Base-by-base conservation (phyloP, 2,113 vertebrate species). In the Zingel zingel region DNA sequence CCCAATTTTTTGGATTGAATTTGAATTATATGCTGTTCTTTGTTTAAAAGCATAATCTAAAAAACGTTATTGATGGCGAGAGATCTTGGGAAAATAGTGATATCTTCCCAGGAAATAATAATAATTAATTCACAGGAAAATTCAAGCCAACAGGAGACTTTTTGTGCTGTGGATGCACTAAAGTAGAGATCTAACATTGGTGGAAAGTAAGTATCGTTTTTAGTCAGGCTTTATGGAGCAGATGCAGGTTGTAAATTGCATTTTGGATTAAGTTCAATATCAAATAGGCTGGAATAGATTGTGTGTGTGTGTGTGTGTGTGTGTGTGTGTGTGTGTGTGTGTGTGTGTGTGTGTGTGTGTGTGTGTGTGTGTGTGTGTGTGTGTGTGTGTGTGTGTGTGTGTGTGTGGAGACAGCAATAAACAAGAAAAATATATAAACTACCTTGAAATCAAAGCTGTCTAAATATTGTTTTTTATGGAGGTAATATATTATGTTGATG, bases 231-330 rank as follows among this genome's bases (percentile, higher is more conserved):
- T 21, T 36, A 45, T 51, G 69, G 19, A 57, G 57, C 64, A 53
- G 5, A 66, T 25, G 18, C 7, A 39, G 33, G 23, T 27, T 48
- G 48, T 57, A 43, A 75, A 64, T 68, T 67, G 30, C 16, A 77
- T 21, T 77, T 39, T 67, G 73, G 72, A 59, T 30, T 5, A 36
- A 25, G 58, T 47, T 62, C 48, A 50, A 30, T 23, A 50, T 51
- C 5, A 58, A 68, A 70, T 14, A 54, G 7, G 5, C 66, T 54
- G 77, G 59, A 47, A 21, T 54, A 6, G 30, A 80, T 47, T 77
- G 30, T 57, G 5, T 54, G 9, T 54, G 56, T 27, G 56, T 15
- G 23, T 48, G 30, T 57, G 5, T 54, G 9, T 54, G 56, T 27
- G 56, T 15, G 23, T 66, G n/a, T 57, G 54, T 56, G 33, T 47